These are phyloP conservation scores for Euplexia lucipara DNA, from an alignment of 2,888 invertebrate genomes.

Conservation along the genomic window DNA sequence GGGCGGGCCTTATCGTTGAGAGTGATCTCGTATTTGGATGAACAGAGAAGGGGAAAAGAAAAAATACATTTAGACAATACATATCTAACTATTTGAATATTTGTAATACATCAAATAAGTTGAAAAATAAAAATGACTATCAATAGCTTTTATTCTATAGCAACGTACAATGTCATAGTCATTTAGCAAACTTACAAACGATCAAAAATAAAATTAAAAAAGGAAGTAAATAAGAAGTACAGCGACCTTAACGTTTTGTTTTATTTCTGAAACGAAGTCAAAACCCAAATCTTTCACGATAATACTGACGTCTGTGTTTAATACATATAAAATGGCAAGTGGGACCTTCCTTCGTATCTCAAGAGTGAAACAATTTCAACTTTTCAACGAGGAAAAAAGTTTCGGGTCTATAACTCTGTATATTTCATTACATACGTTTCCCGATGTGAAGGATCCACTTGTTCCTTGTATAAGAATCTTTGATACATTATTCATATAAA, in stretches of 20 bases:
- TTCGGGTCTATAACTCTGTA: conserved; percentile 18
- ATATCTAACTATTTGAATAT: too few species aligned
- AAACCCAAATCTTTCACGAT: neutral
- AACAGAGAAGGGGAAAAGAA: too few species aligned
- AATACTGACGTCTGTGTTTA: neutral
- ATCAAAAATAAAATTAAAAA: too few species aligned
- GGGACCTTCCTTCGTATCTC: neutral
- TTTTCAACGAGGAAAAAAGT: conserved; percentile 22
- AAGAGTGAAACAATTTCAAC: conserved; percentile 8
- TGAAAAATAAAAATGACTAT: too few species aligned
- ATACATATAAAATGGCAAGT: conserved; percentile 9
- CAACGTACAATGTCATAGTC: too few species aligned
- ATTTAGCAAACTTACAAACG: too few species aligned
- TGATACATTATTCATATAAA: conserved; percentile 32
- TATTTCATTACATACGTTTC: conserved; percentile 25
- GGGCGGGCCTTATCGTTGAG: too few species aligned
- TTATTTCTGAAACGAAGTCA: neutral
- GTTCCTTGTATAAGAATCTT: conserved; percentile 6
- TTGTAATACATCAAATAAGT: too few species aligned
- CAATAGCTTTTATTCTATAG: too few species aligned
- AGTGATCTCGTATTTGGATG: too few species aligned
- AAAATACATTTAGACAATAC: too few species aligned
- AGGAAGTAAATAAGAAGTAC: too few species aligned
- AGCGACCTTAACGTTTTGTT: neutral
- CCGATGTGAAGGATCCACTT: conserved; percentile 18